Evolutionary conservation across 2,888 invertebrate species (phyloP).

Genomic region (Luffia ferchaultella): DNA sequence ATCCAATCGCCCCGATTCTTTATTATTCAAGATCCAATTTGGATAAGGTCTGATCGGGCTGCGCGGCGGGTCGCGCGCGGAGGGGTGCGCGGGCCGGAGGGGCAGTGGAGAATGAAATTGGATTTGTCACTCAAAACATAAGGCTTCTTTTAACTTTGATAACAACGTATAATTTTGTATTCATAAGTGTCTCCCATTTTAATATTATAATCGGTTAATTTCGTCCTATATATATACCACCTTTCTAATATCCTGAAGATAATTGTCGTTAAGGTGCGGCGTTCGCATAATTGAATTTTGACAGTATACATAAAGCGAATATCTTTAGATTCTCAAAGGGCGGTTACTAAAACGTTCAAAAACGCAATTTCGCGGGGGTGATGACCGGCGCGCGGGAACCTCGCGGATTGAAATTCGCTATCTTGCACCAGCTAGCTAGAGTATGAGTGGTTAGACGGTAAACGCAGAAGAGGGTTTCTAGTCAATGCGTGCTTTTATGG

Average conservation of each 20-base stretch:
- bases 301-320: no score
- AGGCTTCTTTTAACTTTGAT: constrained; percentile 46
- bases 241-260: not conserved
- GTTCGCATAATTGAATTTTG: not conserved
- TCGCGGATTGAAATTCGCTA: no score
- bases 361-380: no score
- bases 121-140: constrained; percentile 67
- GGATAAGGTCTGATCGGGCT: constrained; percentile 67
- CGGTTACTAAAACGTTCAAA: no score
- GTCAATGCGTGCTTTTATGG: no score
- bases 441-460: no score
- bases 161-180: constrained; percentile 20
- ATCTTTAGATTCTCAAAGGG: no score
- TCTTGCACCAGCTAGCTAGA: no score
- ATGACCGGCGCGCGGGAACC: no score
- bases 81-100: constrained; percentile 23
- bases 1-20: constrained; percentile 68
- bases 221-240: constrained; percentile 2
- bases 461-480: no score
- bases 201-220: constrained; percentile 3
- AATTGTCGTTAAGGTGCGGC: not conserved
- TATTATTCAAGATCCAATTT: constrained; percentile 70
- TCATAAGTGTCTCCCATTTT: not conserved
- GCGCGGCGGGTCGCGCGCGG: constrained; percentile 36
- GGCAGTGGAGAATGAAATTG: constrained; percentile 64